Evolutionary conservation across 2,113 vertebrate species (phyloP).

Genomic region (Illadopsis cleaveri): DNA sequence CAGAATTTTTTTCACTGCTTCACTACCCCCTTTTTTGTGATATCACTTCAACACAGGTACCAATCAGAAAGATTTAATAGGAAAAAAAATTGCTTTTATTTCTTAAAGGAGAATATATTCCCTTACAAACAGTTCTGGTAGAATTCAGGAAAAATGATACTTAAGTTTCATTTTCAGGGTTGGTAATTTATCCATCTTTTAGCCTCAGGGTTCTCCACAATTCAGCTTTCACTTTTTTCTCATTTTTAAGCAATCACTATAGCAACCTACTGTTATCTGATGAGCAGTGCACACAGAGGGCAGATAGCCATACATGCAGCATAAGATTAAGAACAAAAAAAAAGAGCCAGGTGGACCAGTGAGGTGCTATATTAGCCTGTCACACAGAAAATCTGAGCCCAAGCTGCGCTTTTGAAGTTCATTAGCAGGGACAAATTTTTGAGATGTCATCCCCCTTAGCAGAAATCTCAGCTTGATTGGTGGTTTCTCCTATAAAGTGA

Average conservation of each 20-base stretch:
- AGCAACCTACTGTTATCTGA: slow-evolving; percentile 39
- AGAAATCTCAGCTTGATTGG: neutral
- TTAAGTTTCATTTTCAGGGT: slow-evolving; percentile 9
- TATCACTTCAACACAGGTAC: neutral
- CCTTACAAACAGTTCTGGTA: neutral
- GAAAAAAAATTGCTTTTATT: neutral
- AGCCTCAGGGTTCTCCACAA: neutral
- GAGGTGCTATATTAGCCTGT: neutral
- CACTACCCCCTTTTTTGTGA: neutral
- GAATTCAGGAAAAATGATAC: neutral
- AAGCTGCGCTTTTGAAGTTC: neutral
- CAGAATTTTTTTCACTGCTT: neutral
- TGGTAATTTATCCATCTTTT: slow-evolving; percentile 29
- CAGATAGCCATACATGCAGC: neutral
- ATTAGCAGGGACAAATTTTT: neutral
- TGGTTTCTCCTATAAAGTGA: neutral
- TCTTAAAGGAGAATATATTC: neutral
- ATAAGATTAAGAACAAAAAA: neutral
- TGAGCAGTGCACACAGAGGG: neutral
- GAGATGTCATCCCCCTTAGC: neutral
- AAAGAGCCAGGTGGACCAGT: neutral
- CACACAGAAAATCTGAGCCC: neutral
- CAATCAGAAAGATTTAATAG: neutral
- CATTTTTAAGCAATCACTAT: slow-evolving; percentile 39
- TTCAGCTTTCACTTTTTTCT: neutral